These are phyloP conservation scores for Microtus richardsoni DNA, from an alignment of 2,113 vertebrate genomes.

Conservation along the genomic window DNA sequence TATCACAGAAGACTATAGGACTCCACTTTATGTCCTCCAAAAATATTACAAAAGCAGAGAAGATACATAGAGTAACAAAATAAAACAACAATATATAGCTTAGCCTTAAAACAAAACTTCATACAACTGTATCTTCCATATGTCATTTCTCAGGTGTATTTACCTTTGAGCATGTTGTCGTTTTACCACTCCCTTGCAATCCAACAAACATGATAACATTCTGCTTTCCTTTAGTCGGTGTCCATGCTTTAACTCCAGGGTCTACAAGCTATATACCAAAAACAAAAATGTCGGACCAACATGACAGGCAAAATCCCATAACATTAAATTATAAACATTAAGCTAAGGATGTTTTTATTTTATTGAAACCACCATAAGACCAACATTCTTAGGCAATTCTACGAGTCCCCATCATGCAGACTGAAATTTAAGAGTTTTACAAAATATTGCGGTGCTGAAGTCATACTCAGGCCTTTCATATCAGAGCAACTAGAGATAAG, in stretches of 20 bases:
- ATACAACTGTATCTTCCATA: background rate
- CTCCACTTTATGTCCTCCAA: conserved; percentile 22
- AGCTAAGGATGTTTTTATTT: conserved; percentile 36
- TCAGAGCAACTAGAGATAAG: background rate
- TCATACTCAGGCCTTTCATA: conserved; percentile 13
- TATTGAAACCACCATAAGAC: conserved; percentile 15
- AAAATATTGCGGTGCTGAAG: background rate
- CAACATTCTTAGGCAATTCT: conserved; percentile 27
- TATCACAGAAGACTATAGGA: background rate
- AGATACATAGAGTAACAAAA: background rate
- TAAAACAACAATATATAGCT: background rate
- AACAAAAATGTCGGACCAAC: conserved; percentile 37
- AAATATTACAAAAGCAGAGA: conserved; percentile 7
- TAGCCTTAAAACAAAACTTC: conserved; percentile 25
- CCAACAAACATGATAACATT: conserved; percentile 99
- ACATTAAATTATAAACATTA: conserved; percentile 52
- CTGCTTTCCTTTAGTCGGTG: conserved; percentile 98
- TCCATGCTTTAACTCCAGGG: conserved; percentile 99
- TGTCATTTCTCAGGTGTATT: conserved; percentile 34
- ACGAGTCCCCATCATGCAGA: background rate
- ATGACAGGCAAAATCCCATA: background rate
- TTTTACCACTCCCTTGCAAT: conserved; percentile 99
- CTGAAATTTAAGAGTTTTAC: conserved; percentile 57
- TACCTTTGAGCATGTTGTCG: conserved; percentile 99
- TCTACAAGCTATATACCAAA: conserved; percentile 93